A percentile compares a stretch with the other conserved stretches of the same genome.
Evolutionary conservation across 1,140 invertebrate genomes (phyloP).

Genomic region (Lamellibrachia luymesi): DNA sequence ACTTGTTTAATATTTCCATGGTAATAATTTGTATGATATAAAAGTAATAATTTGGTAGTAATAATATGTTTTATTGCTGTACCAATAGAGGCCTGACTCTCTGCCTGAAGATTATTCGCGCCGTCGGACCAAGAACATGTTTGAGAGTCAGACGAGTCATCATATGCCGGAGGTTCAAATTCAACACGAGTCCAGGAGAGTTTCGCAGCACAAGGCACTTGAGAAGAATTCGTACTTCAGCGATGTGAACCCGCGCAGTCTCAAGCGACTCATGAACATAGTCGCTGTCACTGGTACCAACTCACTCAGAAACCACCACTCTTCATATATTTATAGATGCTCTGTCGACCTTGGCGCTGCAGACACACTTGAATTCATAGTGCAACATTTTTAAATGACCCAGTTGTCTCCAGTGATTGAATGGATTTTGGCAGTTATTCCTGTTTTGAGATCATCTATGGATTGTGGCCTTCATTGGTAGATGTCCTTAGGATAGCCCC

Average conservation of each 20-base stretch:
- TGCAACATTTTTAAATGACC: no score
- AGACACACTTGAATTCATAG: no score
- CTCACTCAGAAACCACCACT: no score
- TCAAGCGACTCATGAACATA: conserved; percentile 95
- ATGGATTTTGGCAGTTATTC: no score
- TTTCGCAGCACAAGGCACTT: conserved; percentile 34
- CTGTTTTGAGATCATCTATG: no score
- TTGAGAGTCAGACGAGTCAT: neutral
- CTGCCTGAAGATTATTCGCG: neutral
- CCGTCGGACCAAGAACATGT: neutral
- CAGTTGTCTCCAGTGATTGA: no score
- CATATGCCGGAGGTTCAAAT: neutral
- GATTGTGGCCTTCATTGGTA: no score
- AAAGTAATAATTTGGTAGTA: neutral
- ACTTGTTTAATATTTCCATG: neutral
- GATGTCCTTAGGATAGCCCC: no score
- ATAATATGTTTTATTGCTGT: neutral
- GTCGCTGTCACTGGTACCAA: conserved; percentile 84
- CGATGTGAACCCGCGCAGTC: conserved; percentile 94
- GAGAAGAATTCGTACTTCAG: conserved; percentile 57
- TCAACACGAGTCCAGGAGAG: neutral
- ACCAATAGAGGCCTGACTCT: neutral
- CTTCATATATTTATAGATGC: no score
- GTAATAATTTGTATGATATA: neutral
- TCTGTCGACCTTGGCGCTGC: no score